Evolutionary conservation across 2,888 invertebrate species (phyloP).

Genomic region (Nephrotoma guestfalica): DNA sequence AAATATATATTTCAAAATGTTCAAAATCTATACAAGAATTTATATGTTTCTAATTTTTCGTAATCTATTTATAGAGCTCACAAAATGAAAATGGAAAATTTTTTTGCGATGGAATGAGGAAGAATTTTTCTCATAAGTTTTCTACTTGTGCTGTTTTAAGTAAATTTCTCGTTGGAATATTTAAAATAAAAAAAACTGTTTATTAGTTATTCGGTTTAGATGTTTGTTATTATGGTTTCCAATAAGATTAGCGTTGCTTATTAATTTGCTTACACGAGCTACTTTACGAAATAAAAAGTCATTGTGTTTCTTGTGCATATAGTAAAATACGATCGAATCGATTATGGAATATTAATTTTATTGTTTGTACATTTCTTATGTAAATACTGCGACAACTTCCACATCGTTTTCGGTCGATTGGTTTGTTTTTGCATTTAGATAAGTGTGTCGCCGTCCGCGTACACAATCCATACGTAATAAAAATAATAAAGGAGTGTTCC

Average conservation of each 20-base stretch:
- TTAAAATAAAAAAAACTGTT: neutral
- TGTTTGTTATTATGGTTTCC: neutral
- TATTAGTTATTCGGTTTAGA: neutral
- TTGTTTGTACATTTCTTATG: neutral
- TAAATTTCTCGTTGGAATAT: neutral
- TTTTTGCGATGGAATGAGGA: neutral
- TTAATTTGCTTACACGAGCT: neutral
- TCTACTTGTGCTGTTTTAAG: neutral
- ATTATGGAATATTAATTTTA: neutral
- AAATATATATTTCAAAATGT: neutral
- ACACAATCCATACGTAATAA: neutral
- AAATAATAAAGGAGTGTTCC: neutral
- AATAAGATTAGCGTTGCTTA: neutral
- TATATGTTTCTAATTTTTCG: neutral
- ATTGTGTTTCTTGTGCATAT: neutral
- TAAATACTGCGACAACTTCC: neutral
- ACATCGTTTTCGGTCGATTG: neutral
- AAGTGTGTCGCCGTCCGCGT: neutral
- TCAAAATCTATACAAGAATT: neutral
- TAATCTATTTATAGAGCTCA: neutral
- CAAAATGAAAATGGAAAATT: neutral
- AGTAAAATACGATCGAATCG: neutral
- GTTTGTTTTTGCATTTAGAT: neutral
- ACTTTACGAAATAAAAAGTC: neutral
- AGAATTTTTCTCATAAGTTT: neutral